Base-by-base conservation (phyloP, 2,888 invertebrate species). In the Macrosoma leucophasiata region DNA sequence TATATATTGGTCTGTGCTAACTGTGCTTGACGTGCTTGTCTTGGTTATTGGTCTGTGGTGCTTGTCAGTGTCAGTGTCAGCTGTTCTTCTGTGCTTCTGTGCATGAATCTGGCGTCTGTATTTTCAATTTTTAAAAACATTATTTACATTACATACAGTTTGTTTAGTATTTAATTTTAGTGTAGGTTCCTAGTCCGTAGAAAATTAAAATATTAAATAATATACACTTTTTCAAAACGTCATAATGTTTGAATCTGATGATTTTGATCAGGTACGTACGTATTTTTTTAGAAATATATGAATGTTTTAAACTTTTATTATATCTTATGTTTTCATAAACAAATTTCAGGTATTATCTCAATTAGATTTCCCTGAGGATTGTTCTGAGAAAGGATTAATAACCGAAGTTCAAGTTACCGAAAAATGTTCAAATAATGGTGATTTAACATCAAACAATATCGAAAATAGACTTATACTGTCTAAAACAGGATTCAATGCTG, bases 201-300 rank as follows among this genome's bases (percentile, higher is more conserved):
- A n/a, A n/a, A n/a, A n/a, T n/a, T n/a, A n/a, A n/a, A n/a, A n/a
- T n/a, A n/a, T n/a, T n/a, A n/a, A n/a, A n/a, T n/a, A n/a, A n/a
- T n/a, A n/a, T n/a, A n/a, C n/a, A n/a, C n/a, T n/a, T n/a, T n/a
- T n/a, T n/a, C n/a, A n/a, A n/a, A n/a, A n/a, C n/a, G n/a, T n/a
- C n/a, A n/a, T n/a, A 48, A 82, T 84, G 82, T 84, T 84, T 50
- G 82, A 84, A 53, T 76, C 81, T 0, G 82, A 84, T 46, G 82
- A 82, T 45, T 82, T 69, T 42, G 82, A 84, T 42, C 70, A 82
- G 66, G 82, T 84, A 58, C 35, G 21, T 41, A 17, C 15, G 4
- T 28, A 10, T 10, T 11, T 2, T 10, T 7, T 30, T 23, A 12
- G 18, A 27, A 27, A 10, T 9, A 11, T 3, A 13, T 22, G 18